A percentile compares a stretch with the other conserved stretches of the same genome.
These are phyloP conservation scores for Paguma larvata DNA, from an alignment of 2,797 vertebrate species.

Conservation along the genomic window DNA sequence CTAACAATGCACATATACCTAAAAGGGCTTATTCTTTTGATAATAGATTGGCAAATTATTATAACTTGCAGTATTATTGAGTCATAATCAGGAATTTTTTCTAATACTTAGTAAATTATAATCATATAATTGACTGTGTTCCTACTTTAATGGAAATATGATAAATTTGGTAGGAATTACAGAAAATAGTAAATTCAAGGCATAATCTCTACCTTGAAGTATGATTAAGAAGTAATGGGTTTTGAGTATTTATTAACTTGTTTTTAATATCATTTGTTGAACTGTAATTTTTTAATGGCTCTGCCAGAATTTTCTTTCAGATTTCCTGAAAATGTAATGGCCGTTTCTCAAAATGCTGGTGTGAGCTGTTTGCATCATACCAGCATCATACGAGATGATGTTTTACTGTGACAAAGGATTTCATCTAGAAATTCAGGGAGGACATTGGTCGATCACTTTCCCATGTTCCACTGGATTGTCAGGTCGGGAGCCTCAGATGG, in stretches of 20 bases:
- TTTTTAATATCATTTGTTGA: not conserved
- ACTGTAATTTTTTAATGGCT: not conserved
- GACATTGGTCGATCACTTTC: not conserved
- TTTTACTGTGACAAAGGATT: not conserved
- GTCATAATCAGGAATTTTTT: not conserved
- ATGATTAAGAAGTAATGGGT: not conserved
- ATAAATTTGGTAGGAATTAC: not conserved
- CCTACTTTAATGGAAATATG: not conserved
- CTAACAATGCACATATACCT: not conserved
- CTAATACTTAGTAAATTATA: not conserved
- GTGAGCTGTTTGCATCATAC: not conserved
- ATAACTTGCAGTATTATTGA: not conserved
- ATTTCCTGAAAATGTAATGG: not conserved
- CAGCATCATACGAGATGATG: not conserved
- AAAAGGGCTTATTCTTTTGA: not conserved
- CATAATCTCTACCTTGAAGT: not conserved
- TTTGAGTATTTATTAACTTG: not conserved
- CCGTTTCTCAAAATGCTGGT: not conserved
- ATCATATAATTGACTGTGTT: not conserved
- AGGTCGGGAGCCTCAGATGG: not conserved
- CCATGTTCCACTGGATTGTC: not conserved
- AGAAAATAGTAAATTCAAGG: not conserved
- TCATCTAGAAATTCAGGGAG: not conserved
- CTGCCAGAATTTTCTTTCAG: not conserved
- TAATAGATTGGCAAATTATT: not conserved